Conservation (phyloP, 2,888 invertebrate species). For the Eucera pruinosa region DNA sequence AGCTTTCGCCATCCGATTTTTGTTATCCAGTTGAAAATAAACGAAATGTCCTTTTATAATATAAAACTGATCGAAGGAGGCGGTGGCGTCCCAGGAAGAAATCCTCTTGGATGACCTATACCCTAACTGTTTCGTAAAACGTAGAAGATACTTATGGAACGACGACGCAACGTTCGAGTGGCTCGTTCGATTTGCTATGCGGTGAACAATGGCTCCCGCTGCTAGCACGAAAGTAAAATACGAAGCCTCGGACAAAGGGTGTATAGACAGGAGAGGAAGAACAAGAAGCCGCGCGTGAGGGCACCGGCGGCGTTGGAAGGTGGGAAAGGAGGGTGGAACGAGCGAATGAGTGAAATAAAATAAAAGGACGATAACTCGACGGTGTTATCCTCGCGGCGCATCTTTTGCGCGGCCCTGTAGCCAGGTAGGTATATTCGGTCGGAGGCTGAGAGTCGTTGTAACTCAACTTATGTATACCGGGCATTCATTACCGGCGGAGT, state of each 20-base stretch:
- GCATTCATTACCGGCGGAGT: slow-evolving; percentile 65
- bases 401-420: slow-evolving; percentile 68
- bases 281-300: slow-evolving; percentile 39
- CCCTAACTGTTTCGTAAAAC: slow-evolving; percentile 3
- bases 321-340: slow-evolving; percentile 39
- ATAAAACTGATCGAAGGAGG: no score
- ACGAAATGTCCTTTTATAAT: no score
- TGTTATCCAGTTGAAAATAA: no score
- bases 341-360: slow-evolving; percentile 38
- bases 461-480: slow-evolving; percentile 51
- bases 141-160: slow-evolving; percentile 5
- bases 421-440: slow-evolving; percentile 57
- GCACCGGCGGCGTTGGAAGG: slow-evolving; percentile 19
- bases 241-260: slow-evolving; percentile 57
- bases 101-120: no score
- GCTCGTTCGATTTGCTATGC: slow-evolving; percentile 58
- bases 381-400: slow-evolving; percentile 65
- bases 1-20: no score
- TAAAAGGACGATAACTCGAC: slow-evolving; percentile 50
- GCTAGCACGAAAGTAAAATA: slow-evolving; percentile 66
- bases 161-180: slow-evolving; percentile 15
- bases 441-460: slow-evolving; percentile 54
- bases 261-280: slow-evolving; percentile 52
- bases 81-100: slow-evolving; percentile 7
- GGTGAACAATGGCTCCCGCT: slow-evolving; percentile 64